Percentiles rank a stretch among this genome's conserved stretches.
phyloP scores from a whole-genome alignment of 2,797 vertebrate genomes.

The Cynodonichthys magdalenae region DNA sequence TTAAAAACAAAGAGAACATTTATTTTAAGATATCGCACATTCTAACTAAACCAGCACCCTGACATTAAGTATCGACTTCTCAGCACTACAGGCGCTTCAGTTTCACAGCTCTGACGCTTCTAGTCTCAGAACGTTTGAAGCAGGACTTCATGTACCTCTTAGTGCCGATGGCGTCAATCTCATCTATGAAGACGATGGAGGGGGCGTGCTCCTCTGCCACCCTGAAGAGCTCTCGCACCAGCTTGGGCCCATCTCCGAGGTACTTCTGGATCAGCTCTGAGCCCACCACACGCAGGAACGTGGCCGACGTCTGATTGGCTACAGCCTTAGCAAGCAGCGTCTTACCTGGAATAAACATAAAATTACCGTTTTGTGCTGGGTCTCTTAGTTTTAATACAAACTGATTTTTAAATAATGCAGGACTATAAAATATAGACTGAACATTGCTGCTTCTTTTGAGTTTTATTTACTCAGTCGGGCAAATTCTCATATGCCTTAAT shows the following conservation, averaged over 20 bases:
- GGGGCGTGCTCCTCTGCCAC: conserved; percentile 95
- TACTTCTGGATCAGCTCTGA: conserved; percentile 98
- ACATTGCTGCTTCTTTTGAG: too few species aligned
- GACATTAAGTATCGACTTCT: not conserved
- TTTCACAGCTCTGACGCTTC: not conserved
- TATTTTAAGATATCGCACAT: not conserved
- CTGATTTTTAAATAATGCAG: too few species aligned
- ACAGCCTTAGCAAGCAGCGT: conserved; percentile 96
- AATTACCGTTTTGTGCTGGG: too few species aligned
- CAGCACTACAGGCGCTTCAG: not conserved
- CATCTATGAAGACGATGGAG: conserved; percentile 96
- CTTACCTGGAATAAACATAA: conserved; percentile 88
- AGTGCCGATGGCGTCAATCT: conserved; percentile 96
- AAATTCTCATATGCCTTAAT: too few species aligned
- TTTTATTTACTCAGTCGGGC: too few species aligned
- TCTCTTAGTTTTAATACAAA: too few species aligned
- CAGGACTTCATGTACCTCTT: conserved; percentile 84
- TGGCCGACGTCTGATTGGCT: conserved; percentile 97
- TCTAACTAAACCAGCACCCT: conserved; percentile 22
- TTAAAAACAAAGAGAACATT: not conserved
- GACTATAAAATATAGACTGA: too few species aligned
- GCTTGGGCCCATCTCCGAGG: conserved; percentile 93
- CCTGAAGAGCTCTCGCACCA: conserved; percentile 92
- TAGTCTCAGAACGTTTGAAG: not conserved
- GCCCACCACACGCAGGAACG: conserved; percentile 94